Base-by-base conservation (phyloP, 2,888 invertebrate species). In the Leptinotarsa peninsularis region DNA sequence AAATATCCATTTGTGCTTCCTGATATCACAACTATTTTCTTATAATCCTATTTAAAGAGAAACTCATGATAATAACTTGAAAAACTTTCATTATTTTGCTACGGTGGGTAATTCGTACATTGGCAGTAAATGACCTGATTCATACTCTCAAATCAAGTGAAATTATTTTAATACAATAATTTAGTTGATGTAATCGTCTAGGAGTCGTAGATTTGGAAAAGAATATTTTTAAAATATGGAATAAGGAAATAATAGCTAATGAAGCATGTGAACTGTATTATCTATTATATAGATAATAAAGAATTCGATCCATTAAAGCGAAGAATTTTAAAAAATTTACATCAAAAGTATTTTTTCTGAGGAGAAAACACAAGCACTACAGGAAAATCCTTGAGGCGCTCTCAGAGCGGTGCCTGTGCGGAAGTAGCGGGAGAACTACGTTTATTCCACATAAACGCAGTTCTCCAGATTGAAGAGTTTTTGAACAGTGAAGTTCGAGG, bases 21-120 rank as follows among this genome's bases (percentile, higher is more conserved):
- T 43, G 43, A 63, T 43, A 63, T 33, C 43, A n/a, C 43, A 69
- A 66, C 66, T 68, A 49, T 68, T 50, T 68, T 75, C 71, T 67
- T 68, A 68, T 63, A 67, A 71, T 68, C 68, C 63, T 66, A 73
- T 76, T 56, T 54, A 75, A 78, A 78, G 75, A 78, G 77, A 78
- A 78, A 78, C 75, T 67, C 66, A 49, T 18, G 33, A 76, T 78
- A 71, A 76, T 76, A 72, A 76, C 54, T 78, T 74, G 68, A 43
- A 71, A 52, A 66, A 79, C 78, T 79, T 79, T 79, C 78, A 77
- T 76, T 78, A 73, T 73, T 72, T 63, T 75, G 73, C 75, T 76
- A 68, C 72, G 75, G 68, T 75, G 71, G 58, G 7, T 73, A 74
- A 78, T 71, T 76, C 69, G 70, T 60, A 21, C 54, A 72, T 52